These are phyloP conservation scores for Andrena camellia DNA, from an alignment of 2,888 invertebrate species.

Conservation along the genomic window DNA sequence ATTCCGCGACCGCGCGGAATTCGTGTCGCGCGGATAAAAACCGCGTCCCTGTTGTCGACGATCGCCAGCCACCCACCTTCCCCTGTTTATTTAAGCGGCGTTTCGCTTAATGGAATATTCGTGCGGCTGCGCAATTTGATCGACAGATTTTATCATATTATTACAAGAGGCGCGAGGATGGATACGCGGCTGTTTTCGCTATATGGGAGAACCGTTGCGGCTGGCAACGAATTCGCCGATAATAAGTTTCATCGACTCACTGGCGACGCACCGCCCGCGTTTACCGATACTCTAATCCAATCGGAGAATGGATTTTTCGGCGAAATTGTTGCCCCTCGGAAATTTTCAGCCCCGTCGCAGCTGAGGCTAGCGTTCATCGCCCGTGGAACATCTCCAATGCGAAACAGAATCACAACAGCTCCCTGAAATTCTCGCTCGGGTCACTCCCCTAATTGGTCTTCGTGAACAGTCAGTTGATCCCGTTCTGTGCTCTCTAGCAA, in stretches of 20 bases:
- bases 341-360: no score
- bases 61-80: background rate
- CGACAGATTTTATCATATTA: constrained; percentile 47
- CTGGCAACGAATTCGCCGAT: constrained; percentile 27
- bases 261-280: background rate
- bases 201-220: background rate
- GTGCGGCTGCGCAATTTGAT: constrained; percentile 26
- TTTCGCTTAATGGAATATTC: constrained; percentile 43
- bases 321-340: background rate
- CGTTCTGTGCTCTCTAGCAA: background rate
- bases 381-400: no score
- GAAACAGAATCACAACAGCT: background rate
- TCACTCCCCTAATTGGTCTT: background rate
- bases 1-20: constrained; percentile 19
- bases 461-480: no score
- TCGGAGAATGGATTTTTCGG: constrained; percentile 28
- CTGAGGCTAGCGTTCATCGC: no score
- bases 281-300: constrained; percentile 24
- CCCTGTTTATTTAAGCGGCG: constrained; percentile 29
- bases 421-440: no score
- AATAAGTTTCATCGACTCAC: constrained; percentile 43
- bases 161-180: constrained; percentile 17
- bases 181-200: constrained; percentile 17
- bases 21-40: constrained; percentile 29
- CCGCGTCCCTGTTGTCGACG: background rate